These are phyloP conservation scores for Sinodicranocentrus sp. DNA, from an alignment of 2,888 invertebrate genomes.

Conservation along the genomic window DNA sequence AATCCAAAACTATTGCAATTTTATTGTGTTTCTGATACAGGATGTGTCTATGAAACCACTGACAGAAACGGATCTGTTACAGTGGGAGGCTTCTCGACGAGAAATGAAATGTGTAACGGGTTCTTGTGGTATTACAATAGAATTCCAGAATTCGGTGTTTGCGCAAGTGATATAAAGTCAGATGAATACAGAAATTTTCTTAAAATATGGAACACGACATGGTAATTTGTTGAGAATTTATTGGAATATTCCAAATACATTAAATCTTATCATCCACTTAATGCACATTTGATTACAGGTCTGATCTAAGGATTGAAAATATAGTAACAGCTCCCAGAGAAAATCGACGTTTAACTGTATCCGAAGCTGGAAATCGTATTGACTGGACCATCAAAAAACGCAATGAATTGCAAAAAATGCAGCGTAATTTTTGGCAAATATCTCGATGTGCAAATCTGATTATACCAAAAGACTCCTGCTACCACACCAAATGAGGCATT, in stretches of 20 bases:
- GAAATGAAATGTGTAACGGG: slow-evolving; percentile 52
- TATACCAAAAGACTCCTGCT: not conserved
- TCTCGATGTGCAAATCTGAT: not conserved
- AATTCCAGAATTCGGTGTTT: slow-evolving; percentile 9
- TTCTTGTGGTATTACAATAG: slow-evolving; percentile 60
- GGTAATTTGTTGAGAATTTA: too few species aligned
- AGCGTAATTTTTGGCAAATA: slow-evolving; percentile 28
- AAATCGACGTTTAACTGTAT: slow-evolving; percentile 38
- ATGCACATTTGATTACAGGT: slow-evolving; percentile 17
- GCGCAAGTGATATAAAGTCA: slow-evolving; percentile 35
- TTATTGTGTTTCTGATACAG: too few species aligned
- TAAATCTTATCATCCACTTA: too few species aligned
- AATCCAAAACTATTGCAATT: too few species aligned
- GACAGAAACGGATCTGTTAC: slow-evolving; percentile 56
- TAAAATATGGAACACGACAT: slow-evolving; percentile 47
- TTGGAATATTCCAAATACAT: too few species aligned
- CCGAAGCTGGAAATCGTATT: slow-evolving; percentile 36
- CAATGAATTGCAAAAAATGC: slow-evolving; percentile 18
- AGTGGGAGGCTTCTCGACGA: slow-evolving; percentile 50
- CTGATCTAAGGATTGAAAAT: slow-evolving; percentile 28
- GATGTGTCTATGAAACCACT: slow-evolving; percentile 45
- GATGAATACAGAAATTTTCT: slow-evolving; percentile 27
- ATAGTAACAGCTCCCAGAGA: slow-evolving; percentile 38
- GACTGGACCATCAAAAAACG: slow-evolving; percentile 42
- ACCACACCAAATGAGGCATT: not conserved